Evolutionary conservation across 37 sponge, comb jelly and placozoan species (phyloP), one percentile per base, ranked within the genome.

Genomic region (Dysidea cf. avara): DNA sequence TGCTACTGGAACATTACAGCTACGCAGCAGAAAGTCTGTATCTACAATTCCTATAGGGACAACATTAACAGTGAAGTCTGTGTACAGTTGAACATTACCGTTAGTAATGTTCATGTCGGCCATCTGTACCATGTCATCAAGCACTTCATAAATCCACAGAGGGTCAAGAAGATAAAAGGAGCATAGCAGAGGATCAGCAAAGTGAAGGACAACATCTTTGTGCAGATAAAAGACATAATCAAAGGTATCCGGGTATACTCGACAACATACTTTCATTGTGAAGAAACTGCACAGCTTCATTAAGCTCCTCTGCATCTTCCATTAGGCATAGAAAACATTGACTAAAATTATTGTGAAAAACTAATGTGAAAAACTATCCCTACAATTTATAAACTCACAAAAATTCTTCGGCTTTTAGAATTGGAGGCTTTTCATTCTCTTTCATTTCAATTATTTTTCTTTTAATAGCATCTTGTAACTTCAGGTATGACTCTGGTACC

Each of bases 101-200:
- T n/a, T n/a, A n/a, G n/a, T n/a, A n/a, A n/a, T n/a, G n/a, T n/a
- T n/a, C n/a, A n/a, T n/a, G n/a, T n/a, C n/a, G n/a, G n/a, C n/a
- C n/a, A n/a, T n/a, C n/a, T n/a, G n/a, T n/a, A n/a, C n/a, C n/a
- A n/a, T n/a, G n/a, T n/a, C n/a, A n/a, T n/a, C n/a, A n/a, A n/a
- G n/a, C n/a, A n/a, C n/a, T n/a, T n/a, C n/a, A n/a, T n/a, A n/a
- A 48, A 95, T 76, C 96, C 96, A 95, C 67, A 91, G 85, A 2
- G 96, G 96, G 60, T 95, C 92, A 53, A 95, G 82, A 50, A 95
- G 91, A 74, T 95, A 91, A 29, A 79, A 50, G 43, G 79, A 64
- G 65, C 63, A 81, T 35, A 95, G 57, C 17, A 71, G 66, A 3
- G 79, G 74, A 53, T 91, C 93, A 25, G 83, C 72, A 80, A 83